phyloP scores from a whole-genome alignment of 2,888 invertebrate species.

The Lampropteryx suffumata region DNA sequence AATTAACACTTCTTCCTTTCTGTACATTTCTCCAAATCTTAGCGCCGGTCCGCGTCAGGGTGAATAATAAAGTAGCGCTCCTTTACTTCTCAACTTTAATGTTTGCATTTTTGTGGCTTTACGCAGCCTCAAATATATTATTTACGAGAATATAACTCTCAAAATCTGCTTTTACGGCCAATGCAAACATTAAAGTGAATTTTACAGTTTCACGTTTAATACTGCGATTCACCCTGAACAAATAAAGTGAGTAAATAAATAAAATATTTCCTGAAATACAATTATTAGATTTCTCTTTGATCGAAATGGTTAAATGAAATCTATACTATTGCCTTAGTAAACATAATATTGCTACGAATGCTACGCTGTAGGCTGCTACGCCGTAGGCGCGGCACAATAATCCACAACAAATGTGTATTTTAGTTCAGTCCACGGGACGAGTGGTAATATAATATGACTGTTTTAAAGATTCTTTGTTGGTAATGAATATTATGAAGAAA shows the following conservation, averaged over 20 bases:
- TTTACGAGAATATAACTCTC: slow-evolving; percentile 20
- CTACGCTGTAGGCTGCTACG: no score
- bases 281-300: no score
- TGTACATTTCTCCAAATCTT: slow-evolving; percentile 54
- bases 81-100: slow-evolving; percentile 16
- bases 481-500: no score
- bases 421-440: no score
- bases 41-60: slow-evolving; percentile 35
- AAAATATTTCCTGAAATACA: background rate
- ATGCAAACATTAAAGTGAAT: background rate
- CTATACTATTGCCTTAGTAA: no score
- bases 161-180: slow-evolving; percentile 2
- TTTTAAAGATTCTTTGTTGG: no score
- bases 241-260: background rate
- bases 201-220: background rate
- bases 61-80: slow-evolving; percentile 60
- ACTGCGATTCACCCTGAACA: background rate
- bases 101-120: slow-evolving; percentile 16
- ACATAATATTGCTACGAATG: no score
- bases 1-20: slow-evolving; percentile 66
- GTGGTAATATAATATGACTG: no score
- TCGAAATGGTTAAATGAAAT: no score
- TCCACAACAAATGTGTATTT: no score
- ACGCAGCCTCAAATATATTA: slow-evolving; percentile 20
- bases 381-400: no score